Conservation (phyloP, 2,888 invertebrate genomes). For the Ligdia adustata region DNA sequence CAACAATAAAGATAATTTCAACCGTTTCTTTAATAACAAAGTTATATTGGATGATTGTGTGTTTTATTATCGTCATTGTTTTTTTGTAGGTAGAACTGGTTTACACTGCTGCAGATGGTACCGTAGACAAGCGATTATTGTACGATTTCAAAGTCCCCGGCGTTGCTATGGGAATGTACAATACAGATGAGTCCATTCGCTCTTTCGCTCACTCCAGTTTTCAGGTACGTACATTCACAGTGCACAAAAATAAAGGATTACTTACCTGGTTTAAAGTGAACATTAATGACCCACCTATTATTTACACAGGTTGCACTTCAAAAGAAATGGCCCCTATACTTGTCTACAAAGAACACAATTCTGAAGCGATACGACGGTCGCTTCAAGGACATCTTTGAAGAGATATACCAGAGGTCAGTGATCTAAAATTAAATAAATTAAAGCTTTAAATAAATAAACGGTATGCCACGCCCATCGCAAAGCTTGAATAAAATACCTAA, state of each 20-base stretch:
- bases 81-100: conserved; percentile 87
- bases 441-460: conserved; percentile 16
- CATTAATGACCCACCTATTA: conserved; percentile 13
- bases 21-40: conserved; percentile 11
- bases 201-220: conserved; percentile 95
- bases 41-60: conserved; percentile 1
- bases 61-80: conserved; percentile 1
- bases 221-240: conserved; percentile 74
- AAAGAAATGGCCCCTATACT: conserved; percentile 95
- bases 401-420: conserved; percentile 90
- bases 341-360: conserved; percentile 96
- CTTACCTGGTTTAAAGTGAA: conserved; percentile 15
- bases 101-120: conserved; percentile 86
- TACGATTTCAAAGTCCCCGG: conserved; percentile 90
- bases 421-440: conserved; percentile 18
- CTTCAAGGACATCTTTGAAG: conserved; percentile 96
- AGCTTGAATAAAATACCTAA: too few species aligned
- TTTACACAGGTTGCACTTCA: conserved; percentile 86
- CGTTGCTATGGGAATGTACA: conserved; percentile 95
- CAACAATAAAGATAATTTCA: conserved; percentile 21
- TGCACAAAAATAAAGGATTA: conserved; percentile 9
- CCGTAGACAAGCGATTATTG: conserved; percentile 82
- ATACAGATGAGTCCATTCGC: conserved; percentile 92
- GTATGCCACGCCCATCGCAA: conserved; percentile 16
- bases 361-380: conserved; percentile 94